Evolutionary conservation across 2,797 vertebrate genomes (phyloP).

Genomic region (Labeo calbasu): DNA sequence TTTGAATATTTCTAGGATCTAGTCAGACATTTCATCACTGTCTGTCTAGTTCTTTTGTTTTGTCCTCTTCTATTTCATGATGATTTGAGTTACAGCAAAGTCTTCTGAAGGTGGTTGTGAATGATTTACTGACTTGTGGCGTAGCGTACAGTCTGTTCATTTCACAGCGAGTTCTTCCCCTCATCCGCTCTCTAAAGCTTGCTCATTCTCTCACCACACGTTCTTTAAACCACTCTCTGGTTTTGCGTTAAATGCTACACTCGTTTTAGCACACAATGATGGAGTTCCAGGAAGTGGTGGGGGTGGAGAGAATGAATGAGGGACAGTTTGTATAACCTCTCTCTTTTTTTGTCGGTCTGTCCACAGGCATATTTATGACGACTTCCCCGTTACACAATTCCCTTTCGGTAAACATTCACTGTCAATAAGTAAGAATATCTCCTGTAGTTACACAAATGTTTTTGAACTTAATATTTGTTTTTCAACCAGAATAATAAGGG

Average conservation of each 20-base stretch:
- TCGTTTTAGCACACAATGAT: conserved; percentile 24
- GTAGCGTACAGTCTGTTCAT: conserved; percentile 6
- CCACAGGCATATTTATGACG: conserved; percentile 52
- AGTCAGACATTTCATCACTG: conserved; percentile 19
- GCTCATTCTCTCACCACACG: conserved; percentile 1
- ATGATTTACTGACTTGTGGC: conserved; percentile 1
- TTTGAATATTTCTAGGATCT: conserved; percentile 2
- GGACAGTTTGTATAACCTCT: conserved; percentile 35
- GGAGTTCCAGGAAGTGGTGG: conserved; percentile 27
- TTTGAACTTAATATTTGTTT: conserved; percentile 46
- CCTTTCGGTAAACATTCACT: conserved; percentile 47
- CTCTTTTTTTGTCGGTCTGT: conserved; percentile 47
- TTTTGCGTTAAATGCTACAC: conserved; percentile 1
- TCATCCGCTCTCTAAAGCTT: background rate
- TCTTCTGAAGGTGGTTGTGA: background rate
- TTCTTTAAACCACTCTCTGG: conserved; percentile 18
- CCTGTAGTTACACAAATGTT: conserved; percentile 49
- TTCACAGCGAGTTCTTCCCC: conserved; percentile 11
- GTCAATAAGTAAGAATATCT: conserved; percentile 48
- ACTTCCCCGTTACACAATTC: conserved; percentile 40
- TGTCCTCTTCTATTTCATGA: background rate
- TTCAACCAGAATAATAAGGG: conserved; percentile 35
- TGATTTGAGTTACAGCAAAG: conserved; percentile 16
- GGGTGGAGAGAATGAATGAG: conserved; percentile 24
- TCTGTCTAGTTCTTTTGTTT: background rate